These are phyloP conservation scores for Cryptus viduatorius DNA, from an alignment of 2,888 invertebrate species.

Conservation along the genomic window DNA sequence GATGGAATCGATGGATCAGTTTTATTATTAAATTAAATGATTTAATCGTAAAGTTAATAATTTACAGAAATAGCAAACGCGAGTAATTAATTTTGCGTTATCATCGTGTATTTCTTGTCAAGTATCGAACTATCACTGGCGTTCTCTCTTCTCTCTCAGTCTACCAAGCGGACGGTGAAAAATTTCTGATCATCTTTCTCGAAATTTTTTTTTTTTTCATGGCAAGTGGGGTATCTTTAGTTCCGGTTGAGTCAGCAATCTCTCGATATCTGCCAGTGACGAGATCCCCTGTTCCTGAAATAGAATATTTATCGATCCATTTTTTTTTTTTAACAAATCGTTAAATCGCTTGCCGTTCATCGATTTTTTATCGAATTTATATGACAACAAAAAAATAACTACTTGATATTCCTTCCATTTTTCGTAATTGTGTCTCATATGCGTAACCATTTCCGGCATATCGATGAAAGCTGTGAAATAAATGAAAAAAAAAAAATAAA, in stretches of 20 bases:
- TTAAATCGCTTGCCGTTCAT: not conserved
- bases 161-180: conserved; percentile 46
- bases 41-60: conserved; percentile 53
- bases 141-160: conserved; percentile 46
- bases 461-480: conserved; percentile 91
- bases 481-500: conserved; percentile 16
- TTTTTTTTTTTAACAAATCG: not conserved
- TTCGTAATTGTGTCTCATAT: conserved; percentile 94
- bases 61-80: conserved; percentile 49
- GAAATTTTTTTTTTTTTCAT: conserved; percentile 22
- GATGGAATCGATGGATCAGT: conserved; percentile 37
- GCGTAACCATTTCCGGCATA: conserved; percentile 94
- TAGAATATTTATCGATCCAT: not conserved
- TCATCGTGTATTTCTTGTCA: conserved; percentile 41
- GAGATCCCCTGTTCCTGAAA: conserved; percentile 89
- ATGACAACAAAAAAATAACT: conserved; percentile 62
- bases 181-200: not conserved
- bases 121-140: conserved; percentile 61
- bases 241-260: conserved; percentile 82
- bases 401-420: conserved; percentile 95
- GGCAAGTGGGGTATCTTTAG: conserved; percentile 73
- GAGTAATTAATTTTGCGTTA: conserved; percentile 5
- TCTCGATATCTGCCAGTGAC: conserved; percentile 89
- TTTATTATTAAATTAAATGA: conserved; percentile 15
- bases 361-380: not conserved